A percentile compares a stretch with the other conserved stretches of the same genome.
phyloP scores from a whole-genome alignment of 2,888 invertebrate genomes.

The Synergus japonicus region DNA sequence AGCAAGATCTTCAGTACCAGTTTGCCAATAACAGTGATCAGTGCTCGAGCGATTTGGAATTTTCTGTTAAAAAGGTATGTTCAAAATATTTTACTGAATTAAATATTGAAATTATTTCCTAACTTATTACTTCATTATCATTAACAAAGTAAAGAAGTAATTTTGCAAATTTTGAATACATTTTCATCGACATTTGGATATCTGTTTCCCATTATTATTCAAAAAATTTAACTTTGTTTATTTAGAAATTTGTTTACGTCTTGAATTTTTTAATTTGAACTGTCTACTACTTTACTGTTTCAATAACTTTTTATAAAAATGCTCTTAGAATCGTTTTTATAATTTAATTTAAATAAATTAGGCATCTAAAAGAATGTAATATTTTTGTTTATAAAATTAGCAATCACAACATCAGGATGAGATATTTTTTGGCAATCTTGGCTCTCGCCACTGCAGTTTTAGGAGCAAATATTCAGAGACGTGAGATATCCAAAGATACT shows the following conservation, averaged over 20 bases:
- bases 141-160: not conserved
- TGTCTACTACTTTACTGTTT: no score
- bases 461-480: not conserved
- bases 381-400: not conserved
- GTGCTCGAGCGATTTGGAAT: not conserved
- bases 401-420: not conserved
- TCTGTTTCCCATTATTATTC: no score
- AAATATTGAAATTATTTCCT: not conserved
- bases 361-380: not conserved
- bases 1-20: slow-evolving; percentile 1
- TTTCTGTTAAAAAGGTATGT: slow-evolving; percentile 1
- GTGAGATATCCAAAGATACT: not conserved
- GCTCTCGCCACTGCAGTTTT: not conserved
- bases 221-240: no score
- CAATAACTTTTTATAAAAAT: no score
- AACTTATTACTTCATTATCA: no score
- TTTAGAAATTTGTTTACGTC: no score
- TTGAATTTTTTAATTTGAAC: no score
- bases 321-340: no score
- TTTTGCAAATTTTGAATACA: no score
- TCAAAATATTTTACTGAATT: not conserved
- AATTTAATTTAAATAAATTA: not conserved
- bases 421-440: not conserved
- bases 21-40: not conserved
- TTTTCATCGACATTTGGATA: no score